Evolutionary conservation across 2,797 vertebrate genomes (phyloP), one percentile per base, ranked within the genome.

Genomic region (Tadarida brasiliensis): DNA sequence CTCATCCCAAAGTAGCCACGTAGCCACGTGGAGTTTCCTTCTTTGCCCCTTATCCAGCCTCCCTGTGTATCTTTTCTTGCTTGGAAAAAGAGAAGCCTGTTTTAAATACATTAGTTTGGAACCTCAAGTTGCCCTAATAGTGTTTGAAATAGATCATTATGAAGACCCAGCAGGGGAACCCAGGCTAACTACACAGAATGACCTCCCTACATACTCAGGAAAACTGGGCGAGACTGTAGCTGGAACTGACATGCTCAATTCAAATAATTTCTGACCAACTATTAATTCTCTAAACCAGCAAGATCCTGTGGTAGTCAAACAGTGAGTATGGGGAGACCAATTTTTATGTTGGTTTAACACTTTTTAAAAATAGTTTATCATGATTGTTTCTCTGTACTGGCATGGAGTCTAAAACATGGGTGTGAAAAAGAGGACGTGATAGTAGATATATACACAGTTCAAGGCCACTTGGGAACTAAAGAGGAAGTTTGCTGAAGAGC

Each of bases 41-140:
- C 63, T 83, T 84, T 93, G 89, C 61, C 90, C 91, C 59, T 71
- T 87, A 47, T 5, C 81, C 74, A 94, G 51, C 57, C 61, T 94
- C 49, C 51, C 63, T 95, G 91, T 94, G 68, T 74, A 59, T 95
- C 88, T 63, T 89, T 93, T 95, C 85, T 93, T 92, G 67, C 81
- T 85, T 84, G 96, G 73, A 96, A 95, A 97, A 59, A 80, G 59
- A 95, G 95, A 97, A 97, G 28, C 90, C 81, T 97, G 94, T 76
- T 96, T 97, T 85, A 97, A 97, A 98, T 95, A 97, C 85, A 85
- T 94, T 96, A 86, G 84, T 92, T 97, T 94, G 96, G 81, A 94
- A 86, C 82, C n/a, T 47, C 39, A 59, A 89, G 14, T 95, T 98
- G 84, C 95, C 93, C 95, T 90, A 54, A 57, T 54, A 90, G 0